phyloP scores from a whole-genome alignment of 1,140 invertebrate species.

The Drosophila mauritiana region DNA sequence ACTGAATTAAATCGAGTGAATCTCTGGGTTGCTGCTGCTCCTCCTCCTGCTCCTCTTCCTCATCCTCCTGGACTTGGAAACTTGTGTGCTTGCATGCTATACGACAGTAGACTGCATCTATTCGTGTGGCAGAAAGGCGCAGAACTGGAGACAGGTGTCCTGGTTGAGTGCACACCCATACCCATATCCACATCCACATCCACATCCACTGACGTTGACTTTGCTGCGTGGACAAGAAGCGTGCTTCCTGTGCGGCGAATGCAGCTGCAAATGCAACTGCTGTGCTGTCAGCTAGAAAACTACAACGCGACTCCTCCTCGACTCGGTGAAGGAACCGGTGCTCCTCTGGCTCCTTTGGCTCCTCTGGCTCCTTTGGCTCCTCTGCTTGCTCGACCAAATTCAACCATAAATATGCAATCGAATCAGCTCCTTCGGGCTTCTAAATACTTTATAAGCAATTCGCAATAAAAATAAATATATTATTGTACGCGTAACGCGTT shows the following conservation, averaged over 20 bases:
- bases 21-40: not conserved
- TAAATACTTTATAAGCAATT: not conserved
- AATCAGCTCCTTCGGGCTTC: not conserved
- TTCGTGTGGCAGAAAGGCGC: slow-evolving; percentile 5
- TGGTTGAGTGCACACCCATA: slow-evolving; percentile 9
- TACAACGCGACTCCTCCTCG: not conserved
- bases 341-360: not conserved
- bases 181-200: too few species aligned
- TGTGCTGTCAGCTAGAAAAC: slow-evolving; percentile 11
- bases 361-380: not conserved
- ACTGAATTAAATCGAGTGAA: slow-evolving; percentile 12
- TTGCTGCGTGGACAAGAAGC: slow-evolving; percentile 11
- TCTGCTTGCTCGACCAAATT: not conserved
- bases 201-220: slow-evolving; percentile 5
- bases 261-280: not conserved
- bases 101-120: not conserved
- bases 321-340: too few species aligned
- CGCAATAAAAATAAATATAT: not conserved
- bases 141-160: slow-evolving; percentile 12
- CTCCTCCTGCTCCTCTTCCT: not conserved
- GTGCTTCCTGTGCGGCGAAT: slow-evolving; percentile 8
- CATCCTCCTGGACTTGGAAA: not conserved
- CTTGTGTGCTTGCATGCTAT: not conserved
- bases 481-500: not conserved
- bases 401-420: slow-evolving; percentile 1